Evolutionary conservation across 2,888 invertebrate species (phyloP).

Genomic region (Nasonia oneida): DNA sequence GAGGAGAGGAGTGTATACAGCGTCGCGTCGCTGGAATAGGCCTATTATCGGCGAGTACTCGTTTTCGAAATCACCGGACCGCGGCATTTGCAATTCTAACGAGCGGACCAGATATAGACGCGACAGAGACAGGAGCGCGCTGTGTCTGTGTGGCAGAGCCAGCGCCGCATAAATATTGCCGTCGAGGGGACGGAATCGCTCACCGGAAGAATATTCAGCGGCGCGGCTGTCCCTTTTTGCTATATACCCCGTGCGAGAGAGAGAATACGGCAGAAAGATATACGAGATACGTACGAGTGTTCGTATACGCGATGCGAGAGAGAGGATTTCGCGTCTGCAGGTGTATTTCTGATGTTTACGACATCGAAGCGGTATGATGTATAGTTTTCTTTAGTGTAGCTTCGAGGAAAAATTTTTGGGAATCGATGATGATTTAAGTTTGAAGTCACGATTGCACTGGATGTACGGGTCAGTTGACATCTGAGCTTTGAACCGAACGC

Average conservation of each 20-base stretch:
- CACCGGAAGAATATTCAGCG: slow-evolving; percentile 48
- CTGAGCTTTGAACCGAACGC: not conserved
- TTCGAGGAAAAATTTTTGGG: too few relatives aligned
- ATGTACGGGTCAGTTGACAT: not conserved
- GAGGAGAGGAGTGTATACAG: not conserved
- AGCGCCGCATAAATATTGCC: slow-evolving; percentile 64
- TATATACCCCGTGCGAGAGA: not conserved
- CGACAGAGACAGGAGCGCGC: too few relatives aligned
- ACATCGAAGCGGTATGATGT: too few relatives aligned
- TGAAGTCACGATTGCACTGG: not conserved
- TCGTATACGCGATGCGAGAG: not conserved
- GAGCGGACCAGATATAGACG: slow-evolving; percentile 63
- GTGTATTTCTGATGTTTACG: not conserved
- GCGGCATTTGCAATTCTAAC: slow-evolving; percentile 74
- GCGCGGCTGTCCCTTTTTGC: slow-evolving; percentile 4
- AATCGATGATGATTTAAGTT: not conserved
- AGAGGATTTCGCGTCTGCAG: not conserved
- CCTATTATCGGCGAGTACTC: slow-evolving; percentile 73
- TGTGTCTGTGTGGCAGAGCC: not conserved
- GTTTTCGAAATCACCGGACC: slow-evolving; percentile 71
- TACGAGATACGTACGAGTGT: not conserved
- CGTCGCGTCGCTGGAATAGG: slow-evolving; percentile 24
- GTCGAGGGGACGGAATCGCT: slow-evolving; percentile 57
- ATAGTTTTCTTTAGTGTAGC: too few relatives aligned
- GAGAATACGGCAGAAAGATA: not conserved